Evolutionary conservation across 1,140 invertebrate genomes (phyloP).

Genomic region (Zaprionus camerounensis): DNA sequence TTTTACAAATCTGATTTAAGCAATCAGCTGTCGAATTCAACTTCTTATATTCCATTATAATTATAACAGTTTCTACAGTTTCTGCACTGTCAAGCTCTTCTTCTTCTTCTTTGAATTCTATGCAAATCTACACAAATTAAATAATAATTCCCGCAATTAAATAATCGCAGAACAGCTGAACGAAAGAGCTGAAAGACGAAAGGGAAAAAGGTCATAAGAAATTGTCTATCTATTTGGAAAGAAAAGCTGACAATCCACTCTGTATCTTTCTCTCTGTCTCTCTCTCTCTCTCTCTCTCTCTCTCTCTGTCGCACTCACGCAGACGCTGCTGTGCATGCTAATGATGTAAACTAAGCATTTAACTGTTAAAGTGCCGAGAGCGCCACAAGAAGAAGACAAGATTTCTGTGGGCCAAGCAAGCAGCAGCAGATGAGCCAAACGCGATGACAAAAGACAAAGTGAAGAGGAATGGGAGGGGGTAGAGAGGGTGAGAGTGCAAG

Average conservation of each 20-base stretch:
- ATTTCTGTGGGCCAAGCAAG: constrained; percentile 21
- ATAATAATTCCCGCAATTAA: constrained; percentile 65
- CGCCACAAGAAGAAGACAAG: constrained; percentile 32
- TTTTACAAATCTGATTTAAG: too few relatives aligned
- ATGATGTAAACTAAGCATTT: constrained; percentile 81
- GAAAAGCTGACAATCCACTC: constrained; percentile 23
- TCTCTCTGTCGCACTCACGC: constrained; percentile 10
- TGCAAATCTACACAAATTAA: constrained; percentile 61
- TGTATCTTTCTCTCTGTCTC: too few relatives aligned
- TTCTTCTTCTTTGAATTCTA: not conserved
- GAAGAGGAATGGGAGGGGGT: not conserved
- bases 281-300: not conserved
- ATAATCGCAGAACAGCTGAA: constrained; percentile 26
- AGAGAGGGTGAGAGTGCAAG: not conserved
- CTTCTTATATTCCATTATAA: not conserved
- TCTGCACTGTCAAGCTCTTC: not conserved
- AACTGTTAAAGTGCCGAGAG: constrained; percentile 75
- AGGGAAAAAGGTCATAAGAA: constrained; percentile 50
- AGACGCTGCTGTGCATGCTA: constrained; percentile 50
- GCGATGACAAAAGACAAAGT: constrained; percentile 54
- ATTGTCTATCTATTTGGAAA: constrained; percentile 69
- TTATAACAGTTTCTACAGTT: not conserved
- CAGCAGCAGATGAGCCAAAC: constrained; percentile 40
- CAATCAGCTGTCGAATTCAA: not conserved
- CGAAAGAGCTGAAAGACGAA: constrained; percentile 5